Base-by-base conservation (phyloP, 2,113 vertebrate species). In the Cebus imitator region DNA sequence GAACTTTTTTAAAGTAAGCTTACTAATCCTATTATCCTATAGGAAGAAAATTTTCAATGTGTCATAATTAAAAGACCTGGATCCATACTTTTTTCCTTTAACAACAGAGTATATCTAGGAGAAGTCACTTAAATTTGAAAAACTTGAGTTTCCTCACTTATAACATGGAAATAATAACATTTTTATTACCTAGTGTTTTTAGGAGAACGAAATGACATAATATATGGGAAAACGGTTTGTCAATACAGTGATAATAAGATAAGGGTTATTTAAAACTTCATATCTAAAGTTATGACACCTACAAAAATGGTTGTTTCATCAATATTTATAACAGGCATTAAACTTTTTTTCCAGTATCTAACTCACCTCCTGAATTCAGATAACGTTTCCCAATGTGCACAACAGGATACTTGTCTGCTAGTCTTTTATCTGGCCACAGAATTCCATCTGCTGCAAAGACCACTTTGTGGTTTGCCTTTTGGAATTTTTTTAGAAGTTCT, bases 361-460 rank as follows among this genome's bases (percentile, higher is more conserved):
- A 98, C 99, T 97, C 97, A 99, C 99, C 99, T 99, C 99, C 99
- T 50, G 99, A 99, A 98, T 99, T 99, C 97, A 99, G 99, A 98
- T 99, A 99, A 96, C 99, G 99, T 97, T 99, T 99, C 70, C 99
- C 99, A 84, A 99, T 99, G 93, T 99, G 99, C 64, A 99, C 98
- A 70, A 98, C 86, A 5, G 99, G 99, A 95, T 99, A 99, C 97
- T 99, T 99, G 93, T 99, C 99, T 61, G 98, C 98, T 13, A 99
- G 98, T 61, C 98, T 98, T 95, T 99, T 99, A 98, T 99, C 99
- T 0, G 99, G 99, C 99, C 99, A 99, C 95, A 99, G 98, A 35
- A 99, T 97, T 17, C 99, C 99, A 95, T 99, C 99, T 61, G 99
- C 99, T 94, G 99, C 99, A 97, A 99, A 99, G 40, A 99, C 97